Conservation (phyloP, 2,113 vertebrate species). For the Leucoraja erinaceus region DNA sequence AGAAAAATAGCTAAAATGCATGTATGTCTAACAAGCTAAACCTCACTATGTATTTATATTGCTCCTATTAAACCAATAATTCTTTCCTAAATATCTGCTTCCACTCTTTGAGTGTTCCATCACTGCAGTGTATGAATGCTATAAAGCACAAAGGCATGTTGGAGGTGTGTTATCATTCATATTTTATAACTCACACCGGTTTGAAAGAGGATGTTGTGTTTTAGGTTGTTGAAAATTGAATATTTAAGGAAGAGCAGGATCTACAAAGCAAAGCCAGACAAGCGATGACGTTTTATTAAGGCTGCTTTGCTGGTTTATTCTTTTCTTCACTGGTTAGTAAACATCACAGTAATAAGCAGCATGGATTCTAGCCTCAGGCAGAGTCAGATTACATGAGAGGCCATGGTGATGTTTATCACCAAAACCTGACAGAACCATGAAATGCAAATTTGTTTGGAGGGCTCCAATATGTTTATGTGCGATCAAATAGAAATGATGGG, state of each 20-base stretch:
- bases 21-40: background rate
- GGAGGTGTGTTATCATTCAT: slow-evolving; percentile 37
- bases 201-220: slow-evolving; percentile 29
- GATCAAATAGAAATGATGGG: slow-evolving; percentile 34
- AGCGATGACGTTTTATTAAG: slow-evolving; percentile 33
- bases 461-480: slow-evolving; percentile 24
- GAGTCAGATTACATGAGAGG: slow-evolving; percentile 36
- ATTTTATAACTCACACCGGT: slow-evolving; percentile 36
- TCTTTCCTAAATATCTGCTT: slow-evolving; percentile 9
- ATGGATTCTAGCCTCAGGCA: slow-evolving; percentile 34
- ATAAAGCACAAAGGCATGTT: slow-evolving; percentile 11
- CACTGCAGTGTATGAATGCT: background rate
- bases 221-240: slow-evolving; percentile 35
- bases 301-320: slow-evolving; percentile 19
- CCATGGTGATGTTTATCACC: slow-evolving; percentile 36
- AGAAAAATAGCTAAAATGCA: background rate
- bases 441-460: slow-evolving; percentile 31
- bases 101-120: background rate
- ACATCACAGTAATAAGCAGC: slow-evolving; percentile 36
- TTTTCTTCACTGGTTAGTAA: slow-evolving; percentile 36
- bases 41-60: background rate
- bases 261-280: slow-evolving; percentile 34
- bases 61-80: background rate
- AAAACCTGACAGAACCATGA: slow-evolving; percentile 35
- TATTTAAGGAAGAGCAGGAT: slow-evolving; percentile 37